These are phyloP conservation scores for Hirtodrosophila confusa DNA, from an alignment of 2,888 invertebrate genomes.

Conservation along the genomic window DNA sequence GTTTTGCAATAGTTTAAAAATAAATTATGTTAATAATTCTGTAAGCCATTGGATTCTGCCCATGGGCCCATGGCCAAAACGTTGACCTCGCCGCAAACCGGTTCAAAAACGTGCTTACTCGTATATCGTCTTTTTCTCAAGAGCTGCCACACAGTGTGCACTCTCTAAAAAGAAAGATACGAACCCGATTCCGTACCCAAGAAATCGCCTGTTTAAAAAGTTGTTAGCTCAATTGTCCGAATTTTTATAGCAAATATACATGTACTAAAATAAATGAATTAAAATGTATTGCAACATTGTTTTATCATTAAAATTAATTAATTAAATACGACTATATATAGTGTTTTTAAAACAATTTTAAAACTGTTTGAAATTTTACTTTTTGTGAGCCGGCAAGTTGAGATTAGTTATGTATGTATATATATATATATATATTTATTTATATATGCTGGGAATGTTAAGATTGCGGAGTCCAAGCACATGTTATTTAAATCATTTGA, in stretches of 20 bases:
- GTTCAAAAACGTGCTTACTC: constrained; percentile 60
- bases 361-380: too few species aligned
- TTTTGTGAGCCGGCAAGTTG: too few species aligned
- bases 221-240: constrained; percentile 55
- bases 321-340: too few species aligned
- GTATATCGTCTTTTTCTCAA: constrained; percentile 27
- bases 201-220: constrained; percentile 11
- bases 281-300: neutral
- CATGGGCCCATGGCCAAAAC: constrained; percentile 43
- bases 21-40: constrained; percentile 60
- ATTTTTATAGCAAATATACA: constrained; percentile 56
- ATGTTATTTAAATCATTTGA: too few species aligned
- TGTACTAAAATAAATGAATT: constrained; percentile 5
- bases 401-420: too few species aligned
- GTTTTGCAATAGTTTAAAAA: constrained; percentile 56
- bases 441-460: too few species aligned
- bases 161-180: constrained; percentile 15
- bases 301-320: neutral
- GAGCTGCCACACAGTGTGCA: constrained; percentile 9
- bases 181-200: constrained; percentile 5
- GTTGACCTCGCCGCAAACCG: constrained; percentile 65
- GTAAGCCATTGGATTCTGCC: constrained; percentile 37
- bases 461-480: too few species aligned
- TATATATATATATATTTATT: too few species aligned
- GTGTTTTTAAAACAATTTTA: too few species aligned